These are phyloP conservation scores for Dolichopus griseipennis DNA, from an alignment of 2,888 invertebrate species.

Conservation along the genomic window DNA sequence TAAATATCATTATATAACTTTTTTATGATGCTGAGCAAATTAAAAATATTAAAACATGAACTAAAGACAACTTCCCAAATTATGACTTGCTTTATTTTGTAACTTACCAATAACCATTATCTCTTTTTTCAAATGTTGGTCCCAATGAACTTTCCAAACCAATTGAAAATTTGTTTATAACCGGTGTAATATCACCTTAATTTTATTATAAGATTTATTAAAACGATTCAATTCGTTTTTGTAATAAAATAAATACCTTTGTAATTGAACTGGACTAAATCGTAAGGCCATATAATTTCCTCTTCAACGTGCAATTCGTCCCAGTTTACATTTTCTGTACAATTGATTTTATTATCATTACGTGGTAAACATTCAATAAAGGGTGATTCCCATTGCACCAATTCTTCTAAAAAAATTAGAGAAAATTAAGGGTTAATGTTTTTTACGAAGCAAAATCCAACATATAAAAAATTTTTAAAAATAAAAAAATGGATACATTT, in stretches of 20 bases:
- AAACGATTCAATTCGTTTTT: background rate
- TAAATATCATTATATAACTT: background rate
- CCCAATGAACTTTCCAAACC: constrained; percentile 26
- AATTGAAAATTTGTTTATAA: constrained; percentile 25
- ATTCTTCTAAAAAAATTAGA: no score
- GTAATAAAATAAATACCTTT: constrained; percentile 19
- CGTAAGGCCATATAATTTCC: constrained; percentile 26
- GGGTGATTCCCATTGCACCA: constrained; percentile 25
- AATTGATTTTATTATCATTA: background rate
- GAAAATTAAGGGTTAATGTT: no score
- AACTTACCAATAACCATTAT: constrained; percentile 13
- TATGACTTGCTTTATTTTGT: no score
- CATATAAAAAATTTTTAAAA: no score
- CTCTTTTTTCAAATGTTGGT: constrained; percentile 19
- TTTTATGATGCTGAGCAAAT: no score
- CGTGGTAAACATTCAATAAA: constrained; percentile 21
- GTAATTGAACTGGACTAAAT: constrained; percentile 25
- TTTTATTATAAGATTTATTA: background rate
- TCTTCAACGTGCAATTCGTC: constrained; percentile 24
- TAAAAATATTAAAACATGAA: no score
- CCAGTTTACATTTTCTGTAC: constrained; percentile 17
- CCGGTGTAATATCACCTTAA: constrained; percentile 22
- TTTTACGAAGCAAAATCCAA: no score
- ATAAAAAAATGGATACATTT: no score
- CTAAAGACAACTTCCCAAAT: no score